Conservation (phyloP, 2,113 vertebrate genomes). For the Anoplopoma fimbria region DNA sequence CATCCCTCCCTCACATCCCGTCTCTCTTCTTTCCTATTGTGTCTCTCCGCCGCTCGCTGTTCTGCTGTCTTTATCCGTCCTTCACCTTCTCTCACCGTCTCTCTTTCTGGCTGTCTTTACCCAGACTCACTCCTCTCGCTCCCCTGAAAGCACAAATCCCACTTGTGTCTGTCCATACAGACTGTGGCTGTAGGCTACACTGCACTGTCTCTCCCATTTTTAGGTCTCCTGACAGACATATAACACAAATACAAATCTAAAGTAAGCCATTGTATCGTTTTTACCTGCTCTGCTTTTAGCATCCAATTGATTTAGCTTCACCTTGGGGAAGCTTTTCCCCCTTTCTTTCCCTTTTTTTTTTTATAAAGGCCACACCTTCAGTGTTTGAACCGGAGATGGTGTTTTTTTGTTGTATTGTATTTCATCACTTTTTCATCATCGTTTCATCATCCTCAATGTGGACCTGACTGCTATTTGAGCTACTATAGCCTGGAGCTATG, state of each 20-base stretch:
- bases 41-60: constrained; percentile 17
- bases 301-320: constrained; percentile 46
- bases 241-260: constrained; percentile 50
- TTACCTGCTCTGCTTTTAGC: constrained; percentile 28
- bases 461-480: constrained; percentile 21
- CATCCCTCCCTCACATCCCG: background rate
- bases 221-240: constrained; percentile 45
- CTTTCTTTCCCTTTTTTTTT: background rate
- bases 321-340: background rate
- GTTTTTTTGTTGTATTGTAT: constrained; percentile 34
- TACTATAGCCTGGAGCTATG: constrained; percentile 16
- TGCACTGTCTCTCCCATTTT: too few relatives aligned
- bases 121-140: constrained; percentile 16
- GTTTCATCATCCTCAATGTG: constrained; percentile 50
- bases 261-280: background rate
- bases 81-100: constrained; percentile 19
- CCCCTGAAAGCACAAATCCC: constrained; percentile 48
- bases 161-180: constrained; percentile 18
- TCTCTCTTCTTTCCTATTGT: constrained; percentile 16
- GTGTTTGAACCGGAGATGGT: background rate
- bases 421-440: constrained; percentile 59
- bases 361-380: constrained; percentile 27
- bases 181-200: constrained; percentile 36
- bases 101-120: constrained; percentile 9
- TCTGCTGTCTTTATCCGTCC: constrained; percentile 16